These are phyloP conservation scores for Stenolophus ochropezus DNA, from an alignment of 2,888 invertebrate species.

Conservation along the genomic window DNA sequence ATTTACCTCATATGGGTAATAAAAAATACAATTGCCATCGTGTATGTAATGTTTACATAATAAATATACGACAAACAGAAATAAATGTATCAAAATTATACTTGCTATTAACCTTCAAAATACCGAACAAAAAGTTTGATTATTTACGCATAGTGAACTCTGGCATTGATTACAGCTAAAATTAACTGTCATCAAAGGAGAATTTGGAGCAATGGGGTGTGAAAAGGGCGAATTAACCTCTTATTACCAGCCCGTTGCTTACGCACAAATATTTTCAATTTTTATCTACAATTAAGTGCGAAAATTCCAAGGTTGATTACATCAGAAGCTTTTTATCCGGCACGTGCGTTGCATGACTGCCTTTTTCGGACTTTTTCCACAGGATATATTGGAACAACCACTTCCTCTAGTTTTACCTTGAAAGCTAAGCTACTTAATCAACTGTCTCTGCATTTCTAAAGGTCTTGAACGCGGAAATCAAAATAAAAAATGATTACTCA, in stretches of 20 bases:
- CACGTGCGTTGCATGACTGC: not conserved
- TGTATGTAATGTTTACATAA: not conserved
- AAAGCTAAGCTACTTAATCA: not conserved
- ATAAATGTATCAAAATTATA: no score
- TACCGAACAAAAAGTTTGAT: no score
- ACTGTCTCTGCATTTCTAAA: not conserved
- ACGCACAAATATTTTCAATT: not conserved
- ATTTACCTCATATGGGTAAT: not conserved
- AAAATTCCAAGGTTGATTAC: constrained; percentile 36
- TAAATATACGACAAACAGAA: not conserved
- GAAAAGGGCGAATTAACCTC: not conserved
- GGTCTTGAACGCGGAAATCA: constrained; percentile 18
- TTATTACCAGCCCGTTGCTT: not conserved
- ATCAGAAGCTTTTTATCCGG: not conserved
- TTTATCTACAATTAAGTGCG: constrained; percentile 25
- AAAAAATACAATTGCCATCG: not conserved
- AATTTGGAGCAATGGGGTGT: not conserved
- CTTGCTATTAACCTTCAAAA: no score
- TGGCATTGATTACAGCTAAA: not conserved
- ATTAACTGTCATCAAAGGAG: constrained; percentile 2
- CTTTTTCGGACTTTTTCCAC: not conserved
- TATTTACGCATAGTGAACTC: not conserved
- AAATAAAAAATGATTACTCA: constrained; percentile 37
- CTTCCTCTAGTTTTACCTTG: constrained; percentile 21
- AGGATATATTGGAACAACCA: not conserved